These are phyloP conservation scores for Brachymystax lenok DNA, from an alignment of 2,797 vertebrate genomes.

Conservation along the genomic window DNA sequence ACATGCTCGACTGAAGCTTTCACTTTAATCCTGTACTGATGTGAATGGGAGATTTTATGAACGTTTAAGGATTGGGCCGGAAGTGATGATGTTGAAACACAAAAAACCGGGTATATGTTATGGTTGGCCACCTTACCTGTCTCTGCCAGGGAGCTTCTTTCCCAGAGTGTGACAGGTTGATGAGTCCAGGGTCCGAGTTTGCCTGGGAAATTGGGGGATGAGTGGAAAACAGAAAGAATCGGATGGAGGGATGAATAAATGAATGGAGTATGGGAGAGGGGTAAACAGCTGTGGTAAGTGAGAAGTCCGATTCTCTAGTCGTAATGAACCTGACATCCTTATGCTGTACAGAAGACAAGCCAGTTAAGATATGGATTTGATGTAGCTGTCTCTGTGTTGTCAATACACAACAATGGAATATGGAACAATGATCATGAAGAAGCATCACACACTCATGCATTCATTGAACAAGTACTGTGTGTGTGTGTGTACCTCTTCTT, in stretches of 20 bases:
- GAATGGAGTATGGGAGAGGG: conserved; percentile 12
- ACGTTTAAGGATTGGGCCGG: background rate
- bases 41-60: background rate
- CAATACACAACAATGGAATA: background rate
- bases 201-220: conserved; percentile 85
- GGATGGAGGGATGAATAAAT: conserved; percentile 41
- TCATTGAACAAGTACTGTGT: conserved; percentile 32
- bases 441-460: conserved; percentile 42
- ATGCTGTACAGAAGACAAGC: background rate
- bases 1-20: background rate
- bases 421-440: conserved; percentile 25
- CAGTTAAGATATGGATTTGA: too few species aligned
- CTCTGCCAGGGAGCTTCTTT: conserved; percentile 85
- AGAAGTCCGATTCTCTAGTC: conserved; percentile 27
- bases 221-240: conserved; percentile 69
- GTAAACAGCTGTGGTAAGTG: conserved; percentile 49
- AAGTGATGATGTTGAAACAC: background rate
- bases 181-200: conserved; percentile 89
- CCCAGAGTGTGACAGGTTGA: conserved; percentile 87
- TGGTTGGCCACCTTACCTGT: conserved; percentile 84
- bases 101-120: background rate
- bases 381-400: background rate
- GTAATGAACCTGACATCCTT: background rate
- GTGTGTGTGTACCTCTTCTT: conserved; percentile 75
- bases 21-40: background rate